Evolutionary conservation across 1,140 invertebrate genomes (phyloP).

Genomic region (Drosophila pruinosa): DNA sequence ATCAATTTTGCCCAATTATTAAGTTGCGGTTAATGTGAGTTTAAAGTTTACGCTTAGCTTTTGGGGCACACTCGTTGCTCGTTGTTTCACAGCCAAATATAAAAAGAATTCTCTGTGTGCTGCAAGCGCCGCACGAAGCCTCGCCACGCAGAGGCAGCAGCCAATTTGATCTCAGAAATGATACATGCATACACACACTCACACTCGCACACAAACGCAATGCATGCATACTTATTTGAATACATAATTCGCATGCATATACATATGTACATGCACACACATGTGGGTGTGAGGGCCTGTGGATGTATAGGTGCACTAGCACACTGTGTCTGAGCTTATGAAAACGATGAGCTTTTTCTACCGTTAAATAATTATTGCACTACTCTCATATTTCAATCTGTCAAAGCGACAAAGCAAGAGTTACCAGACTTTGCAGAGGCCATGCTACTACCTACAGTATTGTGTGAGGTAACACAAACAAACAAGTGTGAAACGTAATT

Average conservation of each 20-base stretch:
- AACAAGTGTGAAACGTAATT: not conserved
- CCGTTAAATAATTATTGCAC: not conserved
- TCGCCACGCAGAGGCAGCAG: slow-evolving; percentile 20
- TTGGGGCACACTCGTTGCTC: slow-evolving; percentile 46
- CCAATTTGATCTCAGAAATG: slow-evolving; percentile 30
- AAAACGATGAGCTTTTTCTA: not conserved
- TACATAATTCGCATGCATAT: slow-evolving; percentile 19
- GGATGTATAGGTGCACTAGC: not conserved
- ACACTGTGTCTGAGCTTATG: slow-evolving; percentile 17
- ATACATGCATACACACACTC: slow-evolving; percentile 5
- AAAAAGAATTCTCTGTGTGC: slow-evolving; percentile 69
- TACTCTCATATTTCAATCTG: not conserved
- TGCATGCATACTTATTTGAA: not conserved
- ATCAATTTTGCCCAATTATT: not conserved
- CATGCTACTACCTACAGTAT: too few species aligned
- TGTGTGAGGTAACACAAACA: too few species aligned
- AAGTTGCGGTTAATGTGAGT: not conserved
- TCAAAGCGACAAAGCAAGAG: too few species aligned
- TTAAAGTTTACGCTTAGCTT: not conserved
- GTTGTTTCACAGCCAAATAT: slow-evolving; percentile 77
- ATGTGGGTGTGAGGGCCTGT: not conserved
- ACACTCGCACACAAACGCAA: not conserved
- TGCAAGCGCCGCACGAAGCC: slow-evolving; percentile 63
- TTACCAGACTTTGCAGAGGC: not conserved
- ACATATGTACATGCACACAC: slow-evolving; percentile 8